Evolutionary conservation across 2,888 invertebrate genomes (phyloP), one percentile per base, ranked within the genome.

Genomic region (Pollenia griseotomentosa): DNA sequence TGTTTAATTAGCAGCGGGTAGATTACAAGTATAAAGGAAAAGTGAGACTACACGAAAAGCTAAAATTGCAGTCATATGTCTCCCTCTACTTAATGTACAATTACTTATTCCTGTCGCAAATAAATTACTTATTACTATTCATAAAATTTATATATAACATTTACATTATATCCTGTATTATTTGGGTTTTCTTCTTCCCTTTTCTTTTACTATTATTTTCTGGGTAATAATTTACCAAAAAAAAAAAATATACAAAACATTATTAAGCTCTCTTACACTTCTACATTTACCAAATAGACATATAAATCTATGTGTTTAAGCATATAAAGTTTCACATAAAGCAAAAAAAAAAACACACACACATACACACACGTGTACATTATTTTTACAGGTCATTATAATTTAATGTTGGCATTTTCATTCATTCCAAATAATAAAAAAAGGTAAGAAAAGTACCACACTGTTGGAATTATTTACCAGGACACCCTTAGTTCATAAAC

Each of bases 331-430:
- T 10, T 33, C n/a, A n/a, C 16, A 42, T 2, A n/a, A 1, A 33
- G 6, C 33, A 33, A 33, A 12, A 0, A 42, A 16, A 63, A 6
- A 33, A 33, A 16, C 33, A 23, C n/a, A 65, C 10, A 12, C 10
- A 0, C 1, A 11, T 14, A 77, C n/a, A 78, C 44, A 40, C 14
- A 48, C 14, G n/a, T 5, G 0, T 42, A 19, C 14, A 63, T 59
- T 75, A 55, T 55, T 63, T 80, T 74, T 70, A 75, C 61, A 63
- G 79, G 74, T 70, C 84, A 85, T 85, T 85, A 85, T 79, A 79
- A 23, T 84, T 85, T 80, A 80, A 80, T 80, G 63, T 59, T 74
- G 55, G 10, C 53, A 70, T 61, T 78, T 16, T 44, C 51, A 46
- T 71, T 44, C 33, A 33, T 33, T 5, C 61, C n/a, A 33, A 75